phyloP scores from a whole-genome alignment of 2,113 vertebrate species.

The Phycodurus eques region DNA sequence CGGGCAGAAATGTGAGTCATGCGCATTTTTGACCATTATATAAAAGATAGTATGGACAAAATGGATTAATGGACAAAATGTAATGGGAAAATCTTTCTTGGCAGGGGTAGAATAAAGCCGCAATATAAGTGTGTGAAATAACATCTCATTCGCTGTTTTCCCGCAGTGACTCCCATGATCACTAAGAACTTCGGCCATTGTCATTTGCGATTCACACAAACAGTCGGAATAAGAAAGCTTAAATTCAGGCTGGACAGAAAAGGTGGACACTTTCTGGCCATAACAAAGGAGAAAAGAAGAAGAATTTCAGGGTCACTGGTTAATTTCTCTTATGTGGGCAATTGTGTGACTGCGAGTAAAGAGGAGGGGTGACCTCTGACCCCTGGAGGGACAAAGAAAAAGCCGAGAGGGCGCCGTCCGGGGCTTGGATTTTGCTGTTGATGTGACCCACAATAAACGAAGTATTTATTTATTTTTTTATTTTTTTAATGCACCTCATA shows the following conservation, averaged over 20 bases:
- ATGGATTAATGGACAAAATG: neutral
- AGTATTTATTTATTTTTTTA: neutral
- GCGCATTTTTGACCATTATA: neutral
- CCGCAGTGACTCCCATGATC: neutral
- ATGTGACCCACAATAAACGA: conserved; percentile 25
- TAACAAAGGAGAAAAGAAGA: conserved; percentile 54
- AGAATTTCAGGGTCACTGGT: conserved; percentile 70
- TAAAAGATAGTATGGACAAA: neutral
- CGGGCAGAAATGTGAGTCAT: neutral
- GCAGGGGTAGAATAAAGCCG: neutral
- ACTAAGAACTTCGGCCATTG: conserved; percentile 25
- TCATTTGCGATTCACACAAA: conserved; percentile 38
- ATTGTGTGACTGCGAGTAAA: conserved; percentile 58
- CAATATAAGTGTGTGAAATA: neutral
- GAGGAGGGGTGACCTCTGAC: conserved; percentile 69
- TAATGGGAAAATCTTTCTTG: neutral
- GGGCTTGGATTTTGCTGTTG: conserved; percentile 58
- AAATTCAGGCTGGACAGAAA: conserved; percentile 54
- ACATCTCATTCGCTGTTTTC: conserved; percentile 1
- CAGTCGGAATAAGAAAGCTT: conserved; percentile 32
- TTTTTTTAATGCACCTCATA: neutral
- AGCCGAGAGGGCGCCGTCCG: conserved; percentile 43
- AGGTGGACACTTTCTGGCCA: conserved; percentile 46
- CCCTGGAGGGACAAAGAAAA: conserved; percentile 39
- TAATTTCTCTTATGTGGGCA: conserved; percentile 69